Evolutionary conservation across 2,797 vertebrate genomes (phyloP), one percentile per base, ranked within the genome.

Genomic region (Xenops minutus): DNA sequence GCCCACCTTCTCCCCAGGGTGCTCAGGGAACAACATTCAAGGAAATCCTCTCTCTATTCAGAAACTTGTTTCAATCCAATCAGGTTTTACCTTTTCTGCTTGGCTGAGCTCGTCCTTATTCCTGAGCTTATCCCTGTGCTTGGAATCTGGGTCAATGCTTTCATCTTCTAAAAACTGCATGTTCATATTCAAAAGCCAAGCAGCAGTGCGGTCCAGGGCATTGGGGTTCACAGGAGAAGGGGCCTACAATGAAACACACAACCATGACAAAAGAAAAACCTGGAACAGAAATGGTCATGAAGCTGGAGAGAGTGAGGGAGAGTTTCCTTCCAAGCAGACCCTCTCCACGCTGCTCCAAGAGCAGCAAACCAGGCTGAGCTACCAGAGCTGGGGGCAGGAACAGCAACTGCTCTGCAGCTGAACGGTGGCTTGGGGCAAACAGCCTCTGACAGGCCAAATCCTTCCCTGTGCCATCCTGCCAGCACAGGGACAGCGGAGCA

Each of bases 131-230:
- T 99, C 98, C 97, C 98, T 98, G 96, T 98, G 98, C 93, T 99
- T 99, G 98, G 98, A 98, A 96, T 99, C 99, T 96, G 98, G 98
- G 98, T 99, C 99, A 98, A 98, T 98, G 97, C 98, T 98, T 98
- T 99, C 99, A 98, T 99, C 99, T 98, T 99, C 99, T 99, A 99
- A 98, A 98, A 99, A 99, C 97, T 99, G 99, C 98, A 99, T 98
- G 98, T 99, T 99, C 99, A 99, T 99, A 98, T 99, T 99, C 99
- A 99, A 98, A 96, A 99, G 99, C 99, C 99, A 99, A 97, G 99
- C 99, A 92, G 99, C 99, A 84, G 99, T 99, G 98, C 99, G 99
- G 98, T 99, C 99, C 99, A 99, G 98, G 97, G 99, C 99, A 99
- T 99, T 99, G 98, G 99, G 99, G 97, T 99, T 99, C 98, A 99